Evolutionary conservation across 2,888 invertebrate genomes (phyloP).

Genomic region (Parnassius apollo): DNA sequence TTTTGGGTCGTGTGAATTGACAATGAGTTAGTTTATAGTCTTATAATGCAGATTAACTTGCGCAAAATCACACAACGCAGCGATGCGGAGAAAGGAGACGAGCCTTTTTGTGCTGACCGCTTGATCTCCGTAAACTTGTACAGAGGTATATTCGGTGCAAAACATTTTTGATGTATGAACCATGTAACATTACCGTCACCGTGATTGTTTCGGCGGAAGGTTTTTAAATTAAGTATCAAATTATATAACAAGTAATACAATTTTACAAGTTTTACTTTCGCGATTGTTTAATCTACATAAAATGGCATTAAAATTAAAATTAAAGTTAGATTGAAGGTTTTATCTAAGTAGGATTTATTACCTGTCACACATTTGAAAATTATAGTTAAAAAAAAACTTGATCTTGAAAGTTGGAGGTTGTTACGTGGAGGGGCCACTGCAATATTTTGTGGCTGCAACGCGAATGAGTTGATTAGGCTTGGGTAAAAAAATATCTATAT

Average conservation of each 20-base stretch:
- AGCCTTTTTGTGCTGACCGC: background rate
- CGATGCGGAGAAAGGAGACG: constrained; percentile 18
- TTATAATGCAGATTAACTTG: constrained; percentile 29
- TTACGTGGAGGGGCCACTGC: no score
- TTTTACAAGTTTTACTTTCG: background rate
- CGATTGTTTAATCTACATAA: background rate
- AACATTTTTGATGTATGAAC: background rate
- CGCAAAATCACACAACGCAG: constrained; percentile 32
- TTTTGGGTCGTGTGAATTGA: constrained; percentile 11
- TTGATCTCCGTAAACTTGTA: background rate
- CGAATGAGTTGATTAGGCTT: no score
- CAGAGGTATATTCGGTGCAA: background rate
- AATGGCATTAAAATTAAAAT: no score
- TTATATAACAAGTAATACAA: background rate
- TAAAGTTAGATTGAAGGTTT: background rate
- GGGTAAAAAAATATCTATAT: no score
- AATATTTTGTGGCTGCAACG: no score
- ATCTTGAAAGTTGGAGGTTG: no score
- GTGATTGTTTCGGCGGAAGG: background rate
- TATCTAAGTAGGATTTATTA: no score
- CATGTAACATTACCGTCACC: background rate
- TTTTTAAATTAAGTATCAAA: background rate
- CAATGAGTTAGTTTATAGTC: constrained; percentile 15
- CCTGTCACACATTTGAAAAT: no score
- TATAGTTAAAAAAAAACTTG: no score